Percentiles rank a stretch among this genome's conserved stretches.
Conservation (phyloP, 1,140 invertebrate species). For the Drosophila lowei region DNA sequence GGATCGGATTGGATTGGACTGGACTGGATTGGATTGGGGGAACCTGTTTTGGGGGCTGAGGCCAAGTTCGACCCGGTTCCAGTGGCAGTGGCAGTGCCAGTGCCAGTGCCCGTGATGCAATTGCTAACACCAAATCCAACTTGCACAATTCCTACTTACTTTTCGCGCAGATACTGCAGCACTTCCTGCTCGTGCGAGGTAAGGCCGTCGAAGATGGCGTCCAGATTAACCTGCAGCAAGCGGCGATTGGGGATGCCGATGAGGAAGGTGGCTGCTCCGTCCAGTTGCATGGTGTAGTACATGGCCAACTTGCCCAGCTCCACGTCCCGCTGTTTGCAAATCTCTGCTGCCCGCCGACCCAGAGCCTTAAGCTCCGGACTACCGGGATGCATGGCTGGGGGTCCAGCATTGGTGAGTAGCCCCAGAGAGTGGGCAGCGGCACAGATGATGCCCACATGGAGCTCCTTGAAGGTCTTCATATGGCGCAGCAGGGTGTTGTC, state of each 20-base stretch:
- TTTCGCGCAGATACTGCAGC: slow-evolving; percentile 85
- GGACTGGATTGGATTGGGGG: slow-evolving; percentile 17
- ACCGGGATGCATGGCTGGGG: slow-evolving; percentile 93
- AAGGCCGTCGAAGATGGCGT: slow-evolving; percentile 86
- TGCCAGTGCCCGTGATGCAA: slow-evolving; percentile 53
- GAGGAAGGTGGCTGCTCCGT: slow-evolving; percentile 86
- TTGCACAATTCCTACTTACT: slow-evolving; percentile 84
- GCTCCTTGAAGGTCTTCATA: slow-evolving; percentile 88
- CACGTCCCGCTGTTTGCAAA: slow-evolving; percentile 87
- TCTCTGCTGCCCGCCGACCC: slow-evolving; percentile 86
- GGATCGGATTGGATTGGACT: neutral
- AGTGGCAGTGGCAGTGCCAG: too few relatives aligned
- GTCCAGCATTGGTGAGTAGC: slow-evolving; percentile 90
- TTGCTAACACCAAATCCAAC: slow-evolving; percentile 67
- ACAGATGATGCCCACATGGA: slow-evolving; percentile 92
- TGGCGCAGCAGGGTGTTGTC: slow-evolving; percentile 91
- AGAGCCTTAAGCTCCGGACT: slow-evolving; percentile 87
- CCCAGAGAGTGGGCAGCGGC: slow-evolving; percentile 92
- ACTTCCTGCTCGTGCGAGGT: slow-evolving; percentile 85
- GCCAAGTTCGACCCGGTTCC: slow-evolving; percentile 58
- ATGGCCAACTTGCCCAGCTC: slow-evolving; percentile 89
- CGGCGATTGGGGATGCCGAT: slow-evolving; percentile 88
- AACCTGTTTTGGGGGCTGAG: slow-evolving; percentile 49
- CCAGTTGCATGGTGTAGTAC: slow-evolving; percentile 86
- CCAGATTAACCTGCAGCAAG: slow-evolving; percentile 86